phyloP scores from a whole-genome alignment of 2,113 vertebrate genomes.

The Petaurus breviceps region DNA sequence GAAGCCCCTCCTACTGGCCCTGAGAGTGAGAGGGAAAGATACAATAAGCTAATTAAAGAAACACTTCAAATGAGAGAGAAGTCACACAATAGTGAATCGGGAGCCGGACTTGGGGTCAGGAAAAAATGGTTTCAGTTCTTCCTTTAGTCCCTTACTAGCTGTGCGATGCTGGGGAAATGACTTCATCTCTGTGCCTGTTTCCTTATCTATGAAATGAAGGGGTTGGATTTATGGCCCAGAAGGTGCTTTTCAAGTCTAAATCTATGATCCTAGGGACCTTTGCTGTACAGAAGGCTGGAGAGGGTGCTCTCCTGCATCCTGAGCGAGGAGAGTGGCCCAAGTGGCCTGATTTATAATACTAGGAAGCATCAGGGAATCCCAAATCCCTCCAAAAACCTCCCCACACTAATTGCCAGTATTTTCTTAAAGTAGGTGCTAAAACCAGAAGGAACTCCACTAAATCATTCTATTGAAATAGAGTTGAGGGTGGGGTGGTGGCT shows the following conservation, averaged over 20 bases:
- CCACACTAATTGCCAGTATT: not conserved
- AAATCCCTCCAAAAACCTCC: not conserved
- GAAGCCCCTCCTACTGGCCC: not conserved
- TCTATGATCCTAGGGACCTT: not conserved
- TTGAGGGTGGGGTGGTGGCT: not conserved
- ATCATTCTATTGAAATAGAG: not conserved
- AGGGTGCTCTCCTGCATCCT: not conserved
- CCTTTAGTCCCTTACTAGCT: too few relatives aligned
- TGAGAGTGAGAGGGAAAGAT: not conserved
- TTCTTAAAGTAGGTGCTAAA: not conserved
- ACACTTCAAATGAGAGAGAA: not conserved
- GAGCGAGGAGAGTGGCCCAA: not conserved
- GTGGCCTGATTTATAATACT: not conserved
- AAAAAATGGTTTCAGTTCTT: not conserved
- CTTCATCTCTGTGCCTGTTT: too few relatives aligned
- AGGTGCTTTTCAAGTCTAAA: not conserved
- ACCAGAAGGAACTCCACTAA: not conserved
- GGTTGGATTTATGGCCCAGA: not conserved
- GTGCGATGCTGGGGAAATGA: too few relatives aligned
- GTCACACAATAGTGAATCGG: not conserved
- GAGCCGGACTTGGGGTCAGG: not conserved
- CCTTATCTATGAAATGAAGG: too few relatives aligned
- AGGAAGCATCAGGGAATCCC: not conserved
- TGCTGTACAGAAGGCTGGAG: not conserved
- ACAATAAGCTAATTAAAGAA: not conserved